phyloP scores from a whole-genome alignment of 1,140 invertebrate genomes.

The Lordiphosa mommai region DNA sequence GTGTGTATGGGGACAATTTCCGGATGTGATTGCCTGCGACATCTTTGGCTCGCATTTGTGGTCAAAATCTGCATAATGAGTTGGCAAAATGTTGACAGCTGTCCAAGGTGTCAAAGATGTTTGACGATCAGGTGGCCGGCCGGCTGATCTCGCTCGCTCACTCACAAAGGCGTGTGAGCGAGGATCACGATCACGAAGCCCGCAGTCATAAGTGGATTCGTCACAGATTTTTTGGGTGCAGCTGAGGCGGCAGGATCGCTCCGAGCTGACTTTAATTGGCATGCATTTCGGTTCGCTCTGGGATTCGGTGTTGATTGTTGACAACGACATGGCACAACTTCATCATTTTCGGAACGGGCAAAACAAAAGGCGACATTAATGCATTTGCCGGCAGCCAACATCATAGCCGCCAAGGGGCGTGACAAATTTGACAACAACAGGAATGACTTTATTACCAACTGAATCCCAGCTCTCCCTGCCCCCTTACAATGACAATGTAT shows the following conservation, averaged over 20 bases:
- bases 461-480: slow-evolving; percentile 4
- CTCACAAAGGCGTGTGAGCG: neutral
- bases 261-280: slow-evolving; percentile 56
- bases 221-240: slow-evolving; percentile 44
- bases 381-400: slow-evolving; percentile 60
- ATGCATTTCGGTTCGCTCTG: slow-evolving; percentile 42
- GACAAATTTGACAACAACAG: slow-evolving; percentile 70
- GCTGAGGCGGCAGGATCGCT: slow-evolving; percentile 41
- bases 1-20: slow-evolving; percentile 8
- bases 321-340: slow-evolving; percentile 71
- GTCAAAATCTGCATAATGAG: slow-evolving; percentile 60
- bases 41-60: slow-evolving; percentile 47
- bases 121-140: slow-evolving; percentile 13
- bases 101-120: slow-evolving; percentile 51
- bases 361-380: slow-evolving; percentile 75
- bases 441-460: slow-evolving; percentile 72
- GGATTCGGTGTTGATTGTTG: slow-evolving; percentile 45
- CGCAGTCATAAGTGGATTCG: slow-evolving; percentile 57
- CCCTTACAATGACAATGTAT: slow-evolving; percentile 41
- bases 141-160: neutral
- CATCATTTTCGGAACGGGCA: slow-evolving; percentile 45
- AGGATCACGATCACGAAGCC: slow-evolving; percentile 19
- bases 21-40: slow-evolving; percentile 34
- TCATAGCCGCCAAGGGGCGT: slow-evolving; percentile 64
- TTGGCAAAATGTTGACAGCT: slow-evolving; percentile 57